A percentile compares a stretch with the other conserved stretches of the same genome.
phyloP scores from a whole-genome alignment of 2,888 invertebrate genomes.

The Acronicta alni region DNA sequence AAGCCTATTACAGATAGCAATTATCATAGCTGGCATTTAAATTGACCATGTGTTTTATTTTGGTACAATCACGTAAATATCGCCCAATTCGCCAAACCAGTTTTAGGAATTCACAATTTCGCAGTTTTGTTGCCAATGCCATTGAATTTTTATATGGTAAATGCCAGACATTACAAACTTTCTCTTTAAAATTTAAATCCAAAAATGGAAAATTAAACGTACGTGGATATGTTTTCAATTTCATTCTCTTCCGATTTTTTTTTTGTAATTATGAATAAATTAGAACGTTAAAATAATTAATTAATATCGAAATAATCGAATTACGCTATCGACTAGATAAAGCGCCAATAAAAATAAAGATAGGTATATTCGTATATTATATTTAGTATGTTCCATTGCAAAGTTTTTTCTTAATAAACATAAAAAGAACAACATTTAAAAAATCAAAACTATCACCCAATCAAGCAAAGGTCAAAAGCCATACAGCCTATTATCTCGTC shows the following conservation, averaged over 20 bases:
- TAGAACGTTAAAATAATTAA: neutral
- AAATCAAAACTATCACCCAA: too few relatives aligned
- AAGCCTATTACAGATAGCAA: slow-evolving; percentile 13
- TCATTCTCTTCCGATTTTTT: neutral
- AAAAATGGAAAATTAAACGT: neutral
- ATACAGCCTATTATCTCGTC: slow-evolving; percentile 17
- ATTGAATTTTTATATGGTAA: slow-evolving; percentile 9
- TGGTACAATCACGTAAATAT: slow-evolving; percentile 14
- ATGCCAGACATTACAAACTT: slow-evolving; percentile 25
- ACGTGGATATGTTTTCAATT: neutral
- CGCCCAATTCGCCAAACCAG: slow-evolving; percentile 19
- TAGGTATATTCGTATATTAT: too few relatives aligned
- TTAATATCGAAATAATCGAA: too few relatives aligned
- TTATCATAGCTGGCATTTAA: slow-evolving; percentile 30
- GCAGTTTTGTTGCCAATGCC: slow-evolving; percentile 22
- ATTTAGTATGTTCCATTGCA: too few relatives aligned
- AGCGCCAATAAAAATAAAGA: neutral
- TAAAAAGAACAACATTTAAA: too few relatives aligned
- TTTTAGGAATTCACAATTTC: slow-evolving; percentile 35
- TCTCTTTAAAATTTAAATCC: slow-evolving; percentile 37
- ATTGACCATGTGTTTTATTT: slow-evolving; percentile 24
- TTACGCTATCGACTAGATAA: too few relatives aligned
- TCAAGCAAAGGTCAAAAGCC: slow-evolving; percentile 8
- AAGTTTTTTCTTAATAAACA: too few relatives aligned
- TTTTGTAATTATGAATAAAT: neutral